phyloP scores from a whole-genome alignment of 2,113 vertebrate species.

The Prietella phreatophila region DNA sequence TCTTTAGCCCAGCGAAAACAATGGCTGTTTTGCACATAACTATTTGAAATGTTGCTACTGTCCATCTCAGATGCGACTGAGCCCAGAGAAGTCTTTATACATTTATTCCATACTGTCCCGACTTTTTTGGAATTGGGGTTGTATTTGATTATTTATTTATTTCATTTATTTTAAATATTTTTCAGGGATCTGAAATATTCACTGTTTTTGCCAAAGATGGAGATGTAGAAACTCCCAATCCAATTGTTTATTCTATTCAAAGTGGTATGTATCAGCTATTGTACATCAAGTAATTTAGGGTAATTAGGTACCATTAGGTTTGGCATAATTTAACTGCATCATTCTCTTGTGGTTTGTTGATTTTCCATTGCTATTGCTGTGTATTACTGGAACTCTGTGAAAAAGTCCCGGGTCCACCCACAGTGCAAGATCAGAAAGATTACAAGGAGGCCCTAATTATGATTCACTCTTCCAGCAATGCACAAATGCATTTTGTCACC shows the following conservation, averaged over 20 bases:
- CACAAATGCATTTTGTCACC: conserved; percentile 37
- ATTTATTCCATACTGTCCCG: too few species aligned
- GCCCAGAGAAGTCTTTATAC: too few species aligned
- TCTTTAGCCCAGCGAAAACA: too few species aligned
- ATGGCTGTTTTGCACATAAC: too few species aligned
- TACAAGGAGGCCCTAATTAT: conserved; percentile 75
- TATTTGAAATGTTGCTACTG: too few species aligned
- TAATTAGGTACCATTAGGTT: neutral
- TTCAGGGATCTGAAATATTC: conserved; percentile 88
- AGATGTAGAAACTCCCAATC: conserved; percentile 87
- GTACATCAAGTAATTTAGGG: neutral
- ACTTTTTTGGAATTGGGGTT: too few species aligned
- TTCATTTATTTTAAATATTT: conserved; percentile 24
- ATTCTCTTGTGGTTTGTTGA: neutral
- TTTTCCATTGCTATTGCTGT: neutral
- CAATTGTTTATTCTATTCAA: conserved; percentile 79
- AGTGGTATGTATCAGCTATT: conserved; percentile 74
- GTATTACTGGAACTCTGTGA: conserved; percentile 84
- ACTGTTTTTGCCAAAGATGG: conserved; percentile 87
- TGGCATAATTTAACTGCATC: neutral
- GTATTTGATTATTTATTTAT: neutral
- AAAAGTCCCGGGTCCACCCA: conserved; percentile 82
- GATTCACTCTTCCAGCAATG: conserved; percentile 60
- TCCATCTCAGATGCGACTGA: too few species aligned
- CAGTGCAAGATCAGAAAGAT: conserved; percentile 91